Evolutionary conservation across 2,888 invertebrate species (phyloP).

Genomic region (Mesochorus sp.): DNA sequence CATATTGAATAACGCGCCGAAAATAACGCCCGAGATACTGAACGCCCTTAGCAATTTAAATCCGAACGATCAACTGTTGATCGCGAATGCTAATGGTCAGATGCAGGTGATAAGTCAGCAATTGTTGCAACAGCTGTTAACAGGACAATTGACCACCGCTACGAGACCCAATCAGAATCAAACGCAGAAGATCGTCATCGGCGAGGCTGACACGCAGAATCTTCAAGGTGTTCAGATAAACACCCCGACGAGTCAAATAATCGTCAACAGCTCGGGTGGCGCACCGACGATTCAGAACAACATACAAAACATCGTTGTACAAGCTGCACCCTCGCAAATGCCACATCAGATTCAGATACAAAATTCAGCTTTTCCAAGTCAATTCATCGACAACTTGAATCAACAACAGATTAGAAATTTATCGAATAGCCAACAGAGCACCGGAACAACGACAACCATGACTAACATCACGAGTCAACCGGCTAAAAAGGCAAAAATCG

Average conservation of each 20-base stretch:
- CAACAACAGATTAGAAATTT: slow-evolving; percentile 80
- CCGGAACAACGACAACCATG: slow-evolving; percentile 32
- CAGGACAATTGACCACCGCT: slow-evolving; percentile 77
- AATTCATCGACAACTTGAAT: slow-evolving; percentile 80
- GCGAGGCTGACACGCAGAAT: slow-evolving; percentile 78
- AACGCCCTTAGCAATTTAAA: slow-evolving; percentile 80
- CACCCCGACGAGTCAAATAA: slow-evolving; percentile 81
- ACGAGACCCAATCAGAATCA: slow-evolving; percentile 75
- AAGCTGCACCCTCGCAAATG: slow-evolving; percentile 80
- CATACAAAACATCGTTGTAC: slow-evolving; percentile 81
- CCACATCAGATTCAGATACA: slow-evolving; percentile 81
- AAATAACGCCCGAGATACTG: slow-evolving; percentile 79
- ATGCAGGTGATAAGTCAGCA: slow-evolving; percentile 81
- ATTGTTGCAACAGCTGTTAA: slow-evolving; percentile 77
- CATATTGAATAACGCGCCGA: slow-evolving; percentile 79
- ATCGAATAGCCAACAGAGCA: slow-evolving; percentile 68
- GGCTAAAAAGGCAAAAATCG: slow-evolving; percentile 77
- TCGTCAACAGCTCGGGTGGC: slow-evolving; percentile 81
- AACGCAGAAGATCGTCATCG: slow-evolving; percentile 80
- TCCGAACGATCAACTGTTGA: slow-evolving; percentile 80
- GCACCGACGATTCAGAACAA: slow-evolving; percentile 81
- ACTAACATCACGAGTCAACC: slow-evolving; percentile 52
- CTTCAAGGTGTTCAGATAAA: slow-evolving; percentile 80
- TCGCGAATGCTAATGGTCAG: slow-evolving; percentile 80
- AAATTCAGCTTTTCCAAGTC: slow-evolving; percentile 80